Evolutionary conservation across 2,113 vertebrate genomes (phyloP).

Genomic region (Sterrhoptilus dennistouni): DNA sequence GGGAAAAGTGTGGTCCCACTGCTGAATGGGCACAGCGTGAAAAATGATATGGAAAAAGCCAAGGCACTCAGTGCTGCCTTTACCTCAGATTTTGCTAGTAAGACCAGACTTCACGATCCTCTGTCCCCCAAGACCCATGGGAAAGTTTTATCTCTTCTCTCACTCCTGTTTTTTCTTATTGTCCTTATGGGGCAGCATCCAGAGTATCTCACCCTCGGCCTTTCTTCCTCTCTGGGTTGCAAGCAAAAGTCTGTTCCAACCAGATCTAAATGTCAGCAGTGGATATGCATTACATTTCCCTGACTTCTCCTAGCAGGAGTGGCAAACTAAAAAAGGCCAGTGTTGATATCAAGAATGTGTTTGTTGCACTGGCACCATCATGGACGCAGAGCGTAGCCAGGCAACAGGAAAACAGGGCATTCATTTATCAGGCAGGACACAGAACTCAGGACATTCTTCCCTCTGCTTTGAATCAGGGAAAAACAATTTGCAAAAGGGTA

Average conservation of each 20-base stretch:
- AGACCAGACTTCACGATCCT: background rate
- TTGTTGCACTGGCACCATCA: background rate
- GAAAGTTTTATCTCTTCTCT: background rate
- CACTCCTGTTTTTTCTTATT: background rate
- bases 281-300: background rate
- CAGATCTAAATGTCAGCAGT: background rate
- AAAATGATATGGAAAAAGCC: background rate
- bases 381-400: background rate
- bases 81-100: background rate
- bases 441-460: background rate
- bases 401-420: background rate
- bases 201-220: background rate
- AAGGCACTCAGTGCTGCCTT: background rate
- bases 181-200: background rate
- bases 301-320: background rate
- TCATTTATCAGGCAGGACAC: background rate
- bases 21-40: background rate
- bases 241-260: background rate
- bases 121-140: fast-evolving
- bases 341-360: background rate
- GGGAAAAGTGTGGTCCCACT: background rate
- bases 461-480: background rate
- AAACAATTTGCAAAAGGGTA: background rate
- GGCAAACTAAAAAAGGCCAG: background rate
- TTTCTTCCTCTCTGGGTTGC: background rate